A percentile compares a stretch with the other conserved stretches of the same genome.
These are phyloP conservation scores for Eugnorisma glareosa DNA, from an alignment of 2,888 invertebrate species.

Conservation along the genomic window DNA sequence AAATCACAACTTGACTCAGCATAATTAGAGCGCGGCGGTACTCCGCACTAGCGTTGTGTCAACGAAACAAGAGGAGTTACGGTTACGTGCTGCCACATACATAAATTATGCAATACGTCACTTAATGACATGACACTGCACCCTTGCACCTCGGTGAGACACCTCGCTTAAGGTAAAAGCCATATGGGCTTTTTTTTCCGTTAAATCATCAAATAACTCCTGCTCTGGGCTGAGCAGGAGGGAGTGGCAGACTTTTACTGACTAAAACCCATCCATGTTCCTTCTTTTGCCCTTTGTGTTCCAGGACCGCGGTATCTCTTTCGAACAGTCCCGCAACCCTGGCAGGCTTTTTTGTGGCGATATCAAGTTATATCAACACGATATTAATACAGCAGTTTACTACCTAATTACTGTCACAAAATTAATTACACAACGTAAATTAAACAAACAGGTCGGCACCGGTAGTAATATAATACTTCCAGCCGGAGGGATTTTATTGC, in stretches of 20 bases:
- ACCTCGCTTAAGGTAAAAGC: conserved; percentile 20
- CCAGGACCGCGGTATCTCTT: too few species aligned
- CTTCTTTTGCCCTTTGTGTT: too few species aligned
- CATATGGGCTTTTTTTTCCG: neutral
- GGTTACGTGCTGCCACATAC: conserved; percentile 88
- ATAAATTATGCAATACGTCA: conserved; percentile 88
- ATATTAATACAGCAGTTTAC: conserved; percentile 13
- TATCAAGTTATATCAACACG: neutral
- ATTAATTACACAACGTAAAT: conserved; percentile 46
- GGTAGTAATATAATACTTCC: conserved; percentile 57
- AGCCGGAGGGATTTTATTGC: conserved; percentile 62
- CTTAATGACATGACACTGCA: conserved; percentile 80
- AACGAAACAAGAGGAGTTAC: conserved; percentile 82
- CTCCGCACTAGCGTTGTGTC: conserved; percentile 70
- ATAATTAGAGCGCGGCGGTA: conserved; percentile 68
- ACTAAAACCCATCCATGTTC: too few species aligned
- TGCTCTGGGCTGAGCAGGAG: too few species aligned
- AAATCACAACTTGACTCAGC: conserved; percentile 34
- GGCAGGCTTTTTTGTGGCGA: neutral
- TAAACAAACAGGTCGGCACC: conserved; percentile 67
- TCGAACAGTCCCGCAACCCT: too few species aligned
- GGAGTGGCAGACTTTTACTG: too few species aligned
- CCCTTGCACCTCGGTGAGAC: conserved; percentile 62
- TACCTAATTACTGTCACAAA: conserved; percentile 27
- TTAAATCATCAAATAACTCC: too few species aligned